Base-by-base conservation (phyloP, 2,888 invertebrate genomes). In the Protula sp. region DNA sequence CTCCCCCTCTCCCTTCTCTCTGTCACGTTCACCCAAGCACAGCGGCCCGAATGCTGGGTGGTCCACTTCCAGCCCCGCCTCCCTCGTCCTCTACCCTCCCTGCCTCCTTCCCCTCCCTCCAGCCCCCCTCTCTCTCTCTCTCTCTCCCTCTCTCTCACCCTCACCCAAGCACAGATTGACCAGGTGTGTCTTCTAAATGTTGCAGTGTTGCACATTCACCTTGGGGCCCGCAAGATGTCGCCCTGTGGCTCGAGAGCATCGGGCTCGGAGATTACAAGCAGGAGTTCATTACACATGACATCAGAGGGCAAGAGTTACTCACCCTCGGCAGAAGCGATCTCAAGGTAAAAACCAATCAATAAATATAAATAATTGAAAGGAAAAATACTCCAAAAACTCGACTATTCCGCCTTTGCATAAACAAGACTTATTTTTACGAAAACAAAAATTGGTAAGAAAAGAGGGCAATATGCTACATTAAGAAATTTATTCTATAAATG, bases 181-280 rank as follows among this genome's bases (percentile, higher is more conserved):
- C n/a, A n/a, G n/a, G n/a, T n/a, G n/a, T n/a, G n/a, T n/a, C n/a
- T n/a, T n/a, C n/a, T n/a, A n/a, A n/a, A n/a, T n/a, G n/a, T n/a
- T n/a, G n/a, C n/a, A n/a, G n/a, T n/a, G n/a, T n/a, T n/a, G n/a
- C n/a, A n/a, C n/a, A n/a, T n/a, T n/a, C n/a, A n/a, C n/a, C n/a
- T n/a, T 97, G 97, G 97, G 89, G 90, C 31, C 88, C 90, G 5
- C 87, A 88, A 57, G 94, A 97, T 77, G 94, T 97, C 1, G 90
- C 89, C 58, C 84, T 86, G 5, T 98, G 97, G 95, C 83, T 98
- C 66, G 92, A 92, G 69, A 87, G 89, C 1, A 85, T 97, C 64
- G 92, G 93, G 63, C 85, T 98, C 19, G 87, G 87, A 0, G 94
- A 97, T 78, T 97, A 97, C 81, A 86, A 88, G 2, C 92, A 92